Conservation (phyloP, 2,797 vertebrate genomes). For the Mareca penelope region DNA sequence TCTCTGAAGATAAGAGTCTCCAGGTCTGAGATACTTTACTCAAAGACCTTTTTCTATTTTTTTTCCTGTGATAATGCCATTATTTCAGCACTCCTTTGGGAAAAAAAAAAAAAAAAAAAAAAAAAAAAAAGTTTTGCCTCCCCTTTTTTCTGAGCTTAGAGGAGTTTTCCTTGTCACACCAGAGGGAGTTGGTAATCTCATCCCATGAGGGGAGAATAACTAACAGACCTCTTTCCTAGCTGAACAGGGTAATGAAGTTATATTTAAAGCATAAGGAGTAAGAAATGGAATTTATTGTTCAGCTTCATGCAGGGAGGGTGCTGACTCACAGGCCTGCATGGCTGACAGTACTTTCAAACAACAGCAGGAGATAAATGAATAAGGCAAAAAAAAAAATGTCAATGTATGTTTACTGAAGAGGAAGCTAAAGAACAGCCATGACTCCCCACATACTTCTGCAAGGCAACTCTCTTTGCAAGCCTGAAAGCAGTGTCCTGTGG, state of each 20-base stretch:
- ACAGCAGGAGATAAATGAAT: conserved; percentile 60
- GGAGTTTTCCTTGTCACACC: background rate
- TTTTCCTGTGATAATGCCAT: background rate
- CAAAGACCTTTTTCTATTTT: background rate
- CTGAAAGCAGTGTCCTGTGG: background rate
- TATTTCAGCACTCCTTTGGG: background rate
- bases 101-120: background rate
- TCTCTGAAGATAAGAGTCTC: background rate
- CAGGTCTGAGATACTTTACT: background rate
- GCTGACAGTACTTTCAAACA: background rate
- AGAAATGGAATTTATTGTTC: conserved; percentile 63
- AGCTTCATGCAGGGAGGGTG: conserved; percentile 52
- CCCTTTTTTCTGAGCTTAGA: background rate
- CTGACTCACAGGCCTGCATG: conserved; percentile 15
- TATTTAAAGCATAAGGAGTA: conserved; percentile 43
- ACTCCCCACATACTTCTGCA: conserved; percentile 14
- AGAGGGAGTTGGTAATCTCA: background rate
- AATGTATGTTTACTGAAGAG: conserved; percentile 25
- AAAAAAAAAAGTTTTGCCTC: background rate
- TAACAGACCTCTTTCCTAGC: background rate
- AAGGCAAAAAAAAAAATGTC: background rate
- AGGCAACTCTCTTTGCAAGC: background rate
- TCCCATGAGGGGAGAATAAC: background rate
- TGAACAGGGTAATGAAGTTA: conserved; percentile 5
- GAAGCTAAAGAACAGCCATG: conserved; percentile 36